These are phyloP conservation scores for Ladona fulva DNA, from an alignment of 1,140 invertebrate genomes.

Conservation along the genomic window DNA sequence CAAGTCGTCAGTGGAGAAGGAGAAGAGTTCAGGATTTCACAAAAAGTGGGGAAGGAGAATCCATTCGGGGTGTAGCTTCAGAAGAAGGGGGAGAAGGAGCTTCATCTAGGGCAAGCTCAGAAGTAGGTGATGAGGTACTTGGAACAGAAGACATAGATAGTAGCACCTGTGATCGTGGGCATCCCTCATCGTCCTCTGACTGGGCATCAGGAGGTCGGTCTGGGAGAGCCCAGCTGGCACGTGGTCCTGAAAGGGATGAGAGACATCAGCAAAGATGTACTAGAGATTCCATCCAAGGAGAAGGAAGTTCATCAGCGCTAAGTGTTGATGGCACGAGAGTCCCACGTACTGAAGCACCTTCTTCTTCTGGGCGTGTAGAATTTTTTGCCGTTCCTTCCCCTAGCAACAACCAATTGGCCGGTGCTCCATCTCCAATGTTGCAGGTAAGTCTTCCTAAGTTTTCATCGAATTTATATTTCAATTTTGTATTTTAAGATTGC, in stretches of 20 bases:
- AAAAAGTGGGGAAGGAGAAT: neutral
- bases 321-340: neutral
- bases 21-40: neutral
- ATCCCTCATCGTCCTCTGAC: neutral
- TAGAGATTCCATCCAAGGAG: neutral
- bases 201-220: neutral
- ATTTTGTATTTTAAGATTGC: no score
- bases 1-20: neutral
- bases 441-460: neutral
- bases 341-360: neutral
- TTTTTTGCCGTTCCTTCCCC: neutral
- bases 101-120: neutral
- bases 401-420: neutral
- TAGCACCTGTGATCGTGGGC: neutral
- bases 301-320: neutral
- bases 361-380: neutral
- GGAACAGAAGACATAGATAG: neutral
- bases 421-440: neutral
- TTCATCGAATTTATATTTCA: no score
- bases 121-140: neutral
- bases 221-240: neutral
- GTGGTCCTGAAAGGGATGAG: neutral
- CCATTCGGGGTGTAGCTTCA: neutral
- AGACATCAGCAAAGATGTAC: neutral
- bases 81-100: neutral